phyloP scores from a whole-genome alignment of 2,797 vertebrate species.

The Pampus argenteus region DNA sequence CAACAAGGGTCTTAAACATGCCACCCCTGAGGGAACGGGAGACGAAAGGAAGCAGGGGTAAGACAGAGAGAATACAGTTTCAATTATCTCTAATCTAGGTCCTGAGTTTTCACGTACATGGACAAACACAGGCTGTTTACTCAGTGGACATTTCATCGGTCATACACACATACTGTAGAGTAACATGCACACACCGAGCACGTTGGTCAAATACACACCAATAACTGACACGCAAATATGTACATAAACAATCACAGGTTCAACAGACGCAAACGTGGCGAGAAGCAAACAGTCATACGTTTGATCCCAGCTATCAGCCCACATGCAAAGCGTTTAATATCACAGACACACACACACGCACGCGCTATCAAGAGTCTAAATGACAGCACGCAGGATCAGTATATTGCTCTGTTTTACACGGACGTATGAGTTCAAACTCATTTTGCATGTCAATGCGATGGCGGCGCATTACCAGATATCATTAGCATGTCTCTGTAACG shows the following conservation, averaged over 20 bases:
- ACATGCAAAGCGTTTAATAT: slow-evolving; percentile 12
- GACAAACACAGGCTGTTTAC: slow-evolving; percentile 67
- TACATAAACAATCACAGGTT: slow-evolving; percentile 21
- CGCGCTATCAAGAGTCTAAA: background rate
- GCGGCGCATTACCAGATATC: slow-evolving; percentile 58
- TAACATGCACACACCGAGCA: background rate
- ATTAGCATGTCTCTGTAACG: slow-evolving; percentile 68
- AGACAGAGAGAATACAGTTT: slow-evolving; percentile 50
- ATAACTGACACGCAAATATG: slow-evolving; percentile 19
- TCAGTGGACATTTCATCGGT: slow-evolving; percentile 45
- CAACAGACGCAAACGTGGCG: slow-evolving; percentile 25
- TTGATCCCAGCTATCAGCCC: slow-evolving; percentile 39
- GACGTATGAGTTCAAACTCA: slow-evolving; percentile 30
- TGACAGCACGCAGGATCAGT: slow-evolving; percentile 9
- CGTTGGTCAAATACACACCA: slow-evolving; percentile 12
- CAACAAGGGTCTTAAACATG: slow-evolving; percentile 38
- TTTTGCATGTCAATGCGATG: slow-evolving; percentile 51
- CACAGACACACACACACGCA: slow-evolving; percentile 32
- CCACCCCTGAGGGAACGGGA: slow-evolving; percentile 33
- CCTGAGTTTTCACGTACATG: slow-evolving; percentile 32
- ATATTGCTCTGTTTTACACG: slow-evolving; percentile 21
- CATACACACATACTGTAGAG: slow-evolving; percentile 24
- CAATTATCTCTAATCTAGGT: slow-evolving; percentile 62
- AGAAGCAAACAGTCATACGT: slow-evolving; percentile 32
- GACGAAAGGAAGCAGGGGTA: slow-evolving; percentile 2